phyloP scores from a whole-genome alignment of 2,888 invertebrate genomes.

The Drosophila anceps region DNA sequence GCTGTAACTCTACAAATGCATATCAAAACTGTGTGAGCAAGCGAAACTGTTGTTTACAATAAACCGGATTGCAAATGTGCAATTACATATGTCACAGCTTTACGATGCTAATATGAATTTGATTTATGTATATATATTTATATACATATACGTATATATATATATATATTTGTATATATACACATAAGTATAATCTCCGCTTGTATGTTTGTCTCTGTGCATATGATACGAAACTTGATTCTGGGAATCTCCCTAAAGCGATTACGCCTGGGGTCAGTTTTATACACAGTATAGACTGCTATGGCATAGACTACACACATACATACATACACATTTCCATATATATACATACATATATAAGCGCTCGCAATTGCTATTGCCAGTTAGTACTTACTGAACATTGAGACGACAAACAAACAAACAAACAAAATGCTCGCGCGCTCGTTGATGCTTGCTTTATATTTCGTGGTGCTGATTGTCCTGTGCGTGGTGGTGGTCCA shows the following conservation, averaged over 20 bases:
- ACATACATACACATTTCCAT: background rate
- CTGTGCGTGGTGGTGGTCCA: background rate
- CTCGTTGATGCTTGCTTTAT: background rate
- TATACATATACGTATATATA: background rate
- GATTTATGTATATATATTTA: background rate
- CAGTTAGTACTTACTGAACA: slow-evolving; percentile 12
- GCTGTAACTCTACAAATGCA: background rate
- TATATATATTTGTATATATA: background rate
- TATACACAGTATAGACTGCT: too few species aligned
- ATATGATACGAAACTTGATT: slow-evolving; percentile 39
- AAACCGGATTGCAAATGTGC: background rate
- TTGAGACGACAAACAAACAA: slow-evolving; percentile 28
- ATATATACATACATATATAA: slow-evolving; percentile 31
- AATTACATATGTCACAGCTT: background rate
- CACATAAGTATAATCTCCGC: background rate
- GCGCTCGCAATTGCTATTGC: slow-evolving; percentile 2
- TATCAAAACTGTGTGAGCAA: background rate
- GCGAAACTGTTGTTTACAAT: background rate
- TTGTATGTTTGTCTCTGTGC: slow-evolving; percentile 18
- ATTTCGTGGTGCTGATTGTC: background rate
- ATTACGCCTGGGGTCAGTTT: slow-evolving; percentile 14
- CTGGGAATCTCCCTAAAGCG: slow-evolving; percentile 63
- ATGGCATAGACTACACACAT: background rate
- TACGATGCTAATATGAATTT: background rate
- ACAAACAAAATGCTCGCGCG: background rate